Conservation (phyloP, 2,797 vertebrate genomes). For the Alectoris magna region DNA sequence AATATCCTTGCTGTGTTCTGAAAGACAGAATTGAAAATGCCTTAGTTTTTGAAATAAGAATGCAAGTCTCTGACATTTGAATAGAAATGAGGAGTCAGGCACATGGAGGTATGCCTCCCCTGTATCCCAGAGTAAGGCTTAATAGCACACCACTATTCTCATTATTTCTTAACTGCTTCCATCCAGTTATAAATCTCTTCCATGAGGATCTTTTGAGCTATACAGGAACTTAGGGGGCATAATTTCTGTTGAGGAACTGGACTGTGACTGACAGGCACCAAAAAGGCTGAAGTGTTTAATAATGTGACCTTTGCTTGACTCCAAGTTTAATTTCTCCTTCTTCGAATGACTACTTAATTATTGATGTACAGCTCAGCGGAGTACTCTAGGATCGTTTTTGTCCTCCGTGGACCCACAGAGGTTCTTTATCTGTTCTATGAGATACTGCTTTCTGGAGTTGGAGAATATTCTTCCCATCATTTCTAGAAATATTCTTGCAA, state of each 20-base stretch:
- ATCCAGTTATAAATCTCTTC: neutral
- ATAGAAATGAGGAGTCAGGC: neutral
- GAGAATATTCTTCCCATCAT: neutral
- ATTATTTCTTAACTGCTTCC: neutral
- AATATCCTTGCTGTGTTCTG: neutral
- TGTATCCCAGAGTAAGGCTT: neutral
- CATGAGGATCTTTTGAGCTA: neutral
- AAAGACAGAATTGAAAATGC: neutral
- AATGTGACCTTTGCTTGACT: neutral
- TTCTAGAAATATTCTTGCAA: neutral
- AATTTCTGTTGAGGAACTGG: neutral
- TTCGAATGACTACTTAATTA: neutral
- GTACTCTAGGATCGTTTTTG: neutral
- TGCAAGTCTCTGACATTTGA: neutral
- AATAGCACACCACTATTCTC: neutral
- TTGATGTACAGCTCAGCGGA: neutral
- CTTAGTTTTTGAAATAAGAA: neutral
- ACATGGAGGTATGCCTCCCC: neutral
- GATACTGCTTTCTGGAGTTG: neutral
- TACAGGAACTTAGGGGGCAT: neutral
- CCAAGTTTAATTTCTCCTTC: neutral
- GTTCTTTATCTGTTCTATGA: neutral
- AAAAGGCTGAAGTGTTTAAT: neutral
- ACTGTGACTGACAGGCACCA: neutral
- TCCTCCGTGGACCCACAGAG: neutral